Evolutionary conservation across 2,113 vertebrate species (phyloP).

Genomic region (Mugil cephalus): DNA sequence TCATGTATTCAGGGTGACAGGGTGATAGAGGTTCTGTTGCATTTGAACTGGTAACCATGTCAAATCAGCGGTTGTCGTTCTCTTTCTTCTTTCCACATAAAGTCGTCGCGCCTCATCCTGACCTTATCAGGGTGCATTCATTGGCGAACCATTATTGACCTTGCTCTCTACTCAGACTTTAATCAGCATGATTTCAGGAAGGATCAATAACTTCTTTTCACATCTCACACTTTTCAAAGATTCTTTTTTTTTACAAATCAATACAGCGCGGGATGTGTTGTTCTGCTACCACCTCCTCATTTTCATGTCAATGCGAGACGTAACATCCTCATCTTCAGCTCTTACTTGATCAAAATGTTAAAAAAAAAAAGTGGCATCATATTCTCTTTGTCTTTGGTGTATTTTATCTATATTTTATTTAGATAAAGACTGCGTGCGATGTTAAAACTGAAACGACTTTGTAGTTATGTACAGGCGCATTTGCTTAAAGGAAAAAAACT

Average conservation of each 20-base stretch:
- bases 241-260: conserved; percentile 65
- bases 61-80: neutral
- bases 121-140: conserved; percentile 66
- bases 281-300: conserved; percentile 42
- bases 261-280: conserved; percentile 67
- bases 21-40: conserved; percentile 18
- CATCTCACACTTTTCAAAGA: conserved; percentile 74
- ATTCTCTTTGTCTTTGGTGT: conserved; percentile 33
- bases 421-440: neutral
- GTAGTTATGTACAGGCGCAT: neutral
- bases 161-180: conserved; percentile 59
- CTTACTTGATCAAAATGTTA: conserved; percentile 57
- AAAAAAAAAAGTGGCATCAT: conserved; percentile 25
- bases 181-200: conserved; percentile 77
- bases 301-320: neutral
- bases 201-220: conserved; percentile 82
- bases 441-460: conserved; percentile 3
- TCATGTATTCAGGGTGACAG: conserved; percentile 10
- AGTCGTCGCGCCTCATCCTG: conserved; percentile 9
- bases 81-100: conserved; percentile 20
- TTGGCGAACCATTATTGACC: conserved; percentile 69
- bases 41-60: conserved; percentile 1
- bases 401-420: too few relatives aligned
- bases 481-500: conserved; percentile 14
- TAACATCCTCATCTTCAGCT: conserved; percentile 40